A percentile compares a stretch with the other conserved stretches of the same genome.
These are phyloP conservation scores for Bradypodion pumilum DNA, from an alignment of 2,797 vertebrate species.

Conservation along the genomic window DNA sequence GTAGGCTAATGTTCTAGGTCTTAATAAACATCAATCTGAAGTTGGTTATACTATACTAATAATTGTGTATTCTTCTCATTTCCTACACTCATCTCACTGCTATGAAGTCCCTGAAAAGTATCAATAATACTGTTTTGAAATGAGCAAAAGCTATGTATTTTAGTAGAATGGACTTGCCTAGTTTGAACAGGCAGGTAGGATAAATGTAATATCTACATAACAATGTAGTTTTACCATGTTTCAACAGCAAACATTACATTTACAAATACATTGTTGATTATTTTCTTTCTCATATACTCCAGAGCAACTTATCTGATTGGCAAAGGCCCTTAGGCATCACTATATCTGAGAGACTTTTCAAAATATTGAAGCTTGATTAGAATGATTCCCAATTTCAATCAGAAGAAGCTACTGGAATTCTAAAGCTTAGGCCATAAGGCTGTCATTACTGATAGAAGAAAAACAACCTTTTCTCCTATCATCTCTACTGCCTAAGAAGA, in stretches of 20 bases:
- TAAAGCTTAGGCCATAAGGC: too few relatives aligned
- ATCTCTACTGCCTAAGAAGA: neutral
- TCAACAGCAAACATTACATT: neutral
- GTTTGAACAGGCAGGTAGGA: neutral
- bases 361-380: neutral
- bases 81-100: neutral
- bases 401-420: too few relatives aligned
- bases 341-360: neutral
- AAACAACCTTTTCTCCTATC: neutral
- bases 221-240: neutral
- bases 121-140: neutral
- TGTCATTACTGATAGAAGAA: neutral
- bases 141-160: neutral
- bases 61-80: conserved; percentile 4
- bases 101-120: neutral
- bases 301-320: neutral
- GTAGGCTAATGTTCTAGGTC: neutral
- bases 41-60: neutral
- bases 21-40: neutral
- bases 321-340: neutral
- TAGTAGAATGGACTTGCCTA: neutral
- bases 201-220: neutral
- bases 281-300: neutral
- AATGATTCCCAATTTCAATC: neutral
- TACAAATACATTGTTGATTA: neutral